Evolutionary conservation across 2,113 vertebrate species (phyloP).

Genomic region (Coregonus clupeaformis): DNA sequence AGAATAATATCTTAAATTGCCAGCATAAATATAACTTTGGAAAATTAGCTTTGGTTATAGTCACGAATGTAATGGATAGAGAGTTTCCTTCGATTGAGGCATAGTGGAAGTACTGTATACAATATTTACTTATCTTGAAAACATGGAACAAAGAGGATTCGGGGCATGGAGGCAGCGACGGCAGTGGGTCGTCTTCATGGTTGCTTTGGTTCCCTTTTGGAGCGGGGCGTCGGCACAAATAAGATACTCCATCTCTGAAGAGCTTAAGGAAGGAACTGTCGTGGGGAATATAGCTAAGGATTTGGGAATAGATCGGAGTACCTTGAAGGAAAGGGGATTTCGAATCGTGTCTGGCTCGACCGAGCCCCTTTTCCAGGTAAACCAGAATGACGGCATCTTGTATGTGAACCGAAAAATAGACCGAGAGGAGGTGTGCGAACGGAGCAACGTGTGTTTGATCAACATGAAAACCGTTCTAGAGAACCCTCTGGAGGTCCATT

Average conservation of each 20-base stretch:
- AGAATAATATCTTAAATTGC: no score
- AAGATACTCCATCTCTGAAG: constrained; percentile 53
- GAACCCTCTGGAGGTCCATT: constrained; percentile 41
- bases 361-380: no score
- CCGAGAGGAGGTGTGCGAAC: constrained; percentile 32
- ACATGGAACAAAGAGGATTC: constrained; percentile 16
- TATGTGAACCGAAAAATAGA: no score
- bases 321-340: no score
- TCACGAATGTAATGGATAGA: not conserved
- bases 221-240: constrained; percentile 19
- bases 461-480: constrained; percentile 42
- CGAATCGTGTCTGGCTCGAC: no score
- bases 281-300: no score
- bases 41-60: no score
- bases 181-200: not conserved
- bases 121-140: not conserved
- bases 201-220: not conserved
- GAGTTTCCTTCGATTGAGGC: not conserved
- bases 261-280: constrained; percentile 52
- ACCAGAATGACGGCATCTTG: no score
- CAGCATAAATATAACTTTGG: no score
- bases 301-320: no score
- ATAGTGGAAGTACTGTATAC: not conserved
- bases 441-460: constrained; percentile 23
- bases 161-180: not conserved